A percentile compares a stretch with the other conserved stretches of the same genome.
These are phyloP conservation scores for Aurelia coerulea DNA, from an alignment of 30 jellyfish, hydroid and myxozoan genomes.

Conservation along the genomic window DNA sequence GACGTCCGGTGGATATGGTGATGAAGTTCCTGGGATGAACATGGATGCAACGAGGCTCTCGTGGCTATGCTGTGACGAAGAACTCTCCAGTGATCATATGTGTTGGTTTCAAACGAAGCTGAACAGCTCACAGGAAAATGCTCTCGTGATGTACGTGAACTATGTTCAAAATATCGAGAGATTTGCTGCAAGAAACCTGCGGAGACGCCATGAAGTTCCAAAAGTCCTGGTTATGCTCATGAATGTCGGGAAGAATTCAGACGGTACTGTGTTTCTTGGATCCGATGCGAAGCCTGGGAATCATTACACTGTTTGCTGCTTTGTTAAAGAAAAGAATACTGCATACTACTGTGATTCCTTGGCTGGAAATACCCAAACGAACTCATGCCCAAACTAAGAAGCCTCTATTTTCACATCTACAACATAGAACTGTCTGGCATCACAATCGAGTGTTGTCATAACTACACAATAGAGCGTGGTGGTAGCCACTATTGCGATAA, in stretches of 20 bases:
- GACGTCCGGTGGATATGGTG: background rate
- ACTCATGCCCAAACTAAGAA: background rate
- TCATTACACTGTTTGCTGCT: background rate
- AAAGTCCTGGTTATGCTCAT: background rate
- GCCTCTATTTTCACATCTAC: background rate
- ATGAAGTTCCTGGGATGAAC: background rate
- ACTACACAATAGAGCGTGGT: background rate
- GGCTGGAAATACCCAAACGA: background rate
- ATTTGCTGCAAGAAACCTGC: background rate
- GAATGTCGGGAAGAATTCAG: background rate
- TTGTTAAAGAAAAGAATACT: background rate
- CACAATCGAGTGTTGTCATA: background rate
- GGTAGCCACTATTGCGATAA: background rate
- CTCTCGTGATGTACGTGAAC: background rate
- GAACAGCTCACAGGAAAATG: background rate
- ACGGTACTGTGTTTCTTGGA: background rate
- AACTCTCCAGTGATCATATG: background rate
- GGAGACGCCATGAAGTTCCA: background rate
- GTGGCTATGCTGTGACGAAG: background rate
- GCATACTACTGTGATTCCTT: background rate
- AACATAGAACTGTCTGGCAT: background rate
- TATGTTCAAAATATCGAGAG: background rate
- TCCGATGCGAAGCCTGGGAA: conserved; percentile 2
- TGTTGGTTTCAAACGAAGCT: background rate
- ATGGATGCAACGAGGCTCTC: background rate